Base-by-base conservation (phyloP, 2,888 invertebrate genomes). In the Aphodius sticticus region DNA sequence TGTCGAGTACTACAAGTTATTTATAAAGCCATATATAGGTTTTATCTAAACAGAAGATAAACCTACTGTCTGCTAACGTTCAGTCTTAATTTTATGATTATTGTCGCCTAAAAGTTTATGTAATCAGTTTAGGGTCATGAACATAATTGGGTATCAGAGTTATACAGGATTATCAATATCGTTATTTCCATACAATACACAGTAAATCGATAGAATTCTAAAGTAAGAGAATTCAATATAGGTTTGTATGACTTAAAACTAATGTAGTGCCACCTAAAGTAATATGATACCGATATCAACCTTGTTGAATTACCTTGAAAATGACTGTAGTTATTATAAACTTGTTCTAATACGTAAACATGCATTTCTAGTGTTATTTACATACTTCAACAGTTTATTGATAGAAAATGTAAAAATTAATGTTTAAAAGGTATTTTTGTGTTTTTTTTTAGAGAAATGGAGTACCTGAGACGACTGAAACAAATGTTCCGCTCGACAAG, bases 391-490 rank as follows among this genome's bases (percentile, higher is more conserved):
- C 26, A 26, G 26, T 26, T 26, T 26, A 26, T 26, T 26, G 26
- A 26, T 26, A 26, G 26, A 26, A 26, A 26, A 26, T 26, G 26
- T 26, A 26, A 26, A 26, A 26, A 26, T 3, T 26, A 5, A 5
- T 9, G 53, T 53, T 1, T 53, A 53, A 53, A 9, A 7, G 1
- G 53, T 71, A 35, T 15, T 71, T 15, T 71, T 71, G 5, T 6
- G 12, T 71, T 71, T 71, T 12, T 26, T 71, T 71, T 71, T 16
- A 71, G 71, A 71, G n/a, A 35, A 26, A 74, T 74, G 74, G 74
- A 74, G 15, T 74, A 74, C 35, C 14, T 74, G 37, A 74, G 6
- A 74, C 35, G 74, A 74, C 9, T 74, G 7, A 74, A 74, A 36
- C 36, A 74, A 36, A 35, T 74, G n/a, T 74, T 74, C 35, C 35